These are phyloP conservation scores for Oreochromis tanganicae DNA, from an alignment of 2,113 vertebrate genomes.

Conservation along the genomic window DNA sequence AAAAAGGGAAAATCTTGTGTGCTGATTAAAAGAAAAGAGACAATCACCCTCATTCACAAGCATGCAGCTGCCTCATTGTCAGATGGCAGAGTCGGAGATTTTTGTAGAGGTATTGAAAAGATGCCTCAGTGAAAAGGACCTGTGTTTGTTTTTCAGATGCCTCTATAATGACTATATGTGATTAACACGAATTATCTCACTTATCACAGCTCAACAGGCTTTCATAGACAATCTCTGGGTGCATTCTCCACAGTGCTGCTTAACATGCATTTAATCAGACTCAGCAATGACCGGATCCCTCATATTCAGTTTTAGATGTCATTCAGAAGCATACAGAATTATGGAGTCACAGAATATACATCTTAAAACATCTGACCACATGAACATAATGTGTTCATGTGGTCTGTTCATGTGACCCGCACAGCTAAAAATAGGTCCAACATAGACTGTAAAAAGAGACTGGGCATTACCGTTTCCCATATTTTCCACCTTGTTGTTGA, in stretches of 20 bases:
- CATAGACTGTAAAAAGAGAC: neutral
- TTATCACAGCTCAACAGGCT: constrained; percentile 78
- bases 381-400: neutral
- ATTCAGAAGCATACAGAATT: neutral
- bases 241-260: constrained; percentile 27
- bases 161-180: constrained; percentile 76
- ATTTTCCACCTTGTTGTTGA: neutral
- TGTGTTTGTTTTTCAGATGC: constrained; percentile 68
- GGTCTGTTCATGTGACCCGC: neutral
- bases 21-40: constrained; percentile 50
- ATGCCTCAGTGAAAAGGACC: constrained; percentile 65
- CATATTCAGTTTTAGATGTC: neutral
- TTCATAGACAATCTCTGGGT: constrained; percentile 52
- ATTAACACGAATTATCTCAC: constrained; percentile 90
- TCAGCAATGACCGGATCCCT: neutral
- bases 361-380: neutral
- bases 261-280: constrained; percentile 16
- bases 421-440: neutral
- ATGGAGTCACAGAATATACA: neutral
- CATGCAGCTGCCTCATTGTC: constrained; percentile 82
- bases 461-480: neutral
- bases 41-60: constrained; percentile 73
- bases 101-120: constrained; percentile 68
- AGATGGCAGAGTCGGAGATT: constrained; percentile 35
- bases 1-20: constrained; percentile 30